Conservation (phyloP, 1,140 invertebrate species). For the Hyles euphorbiae region DNA sequence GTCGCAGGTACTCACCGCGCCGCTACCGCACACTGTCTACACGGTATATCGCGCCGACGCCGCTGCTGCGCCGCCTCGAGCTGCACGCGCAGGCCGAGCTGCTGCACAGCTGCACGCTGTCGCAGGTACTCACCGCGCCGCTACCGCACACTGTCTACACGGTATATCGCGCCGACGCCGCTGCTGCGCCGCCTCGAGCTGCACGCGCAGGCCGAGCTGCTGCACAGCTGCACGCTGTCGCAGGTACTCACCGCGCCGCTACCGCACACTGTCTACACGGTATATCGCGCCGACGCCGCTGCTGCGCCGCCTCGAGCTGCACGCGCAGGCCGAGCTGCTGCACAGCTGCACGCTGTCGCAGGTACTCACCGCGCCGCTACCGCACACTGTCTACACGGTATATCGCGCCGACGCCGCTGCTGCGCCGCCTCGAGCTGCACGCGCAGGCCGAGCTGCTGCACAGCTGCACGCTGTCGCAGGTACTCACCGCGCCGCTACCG, state of each 20-base stretch:
- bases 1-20: constrained; percentile 78
- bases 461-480: constrained; percentile 84
- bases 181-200: constrained; percentile 79
- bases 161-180: constrained; percentile 73
- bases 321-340: constrained; percentile 83
- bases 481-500: constrained; percentile 32
- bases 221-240: constrained; percentile 84
- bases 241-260: constrained; percentile 75
- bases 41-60: constrained; percentile 71
- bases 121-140: constrained; percentile 77
- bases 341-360: constrained; percentile 85
- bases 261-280: no score
- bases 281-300: constrained; percentile 76
- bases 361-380: constrained; percentile 58
- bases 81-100: constrained; percentile 84
- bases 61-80: constrained; percentile 78
- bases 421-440: constrained; percentile 80
- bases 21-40: no score
- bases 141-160: no score
- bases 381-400: no score
- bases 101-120: constrained; percentile 83
- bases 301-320: constrained; percentile 79
- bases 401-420: constrained; percentile 77
- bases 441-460: constrained; percentile 85
- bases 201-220: constrained; percentile 83